A percentile compares a stretch with the other conserved stretches of the same genome.
Conservation (phyloP, 1,140 invertebrate genomes). For the Nasonia longicornis region DNA sequence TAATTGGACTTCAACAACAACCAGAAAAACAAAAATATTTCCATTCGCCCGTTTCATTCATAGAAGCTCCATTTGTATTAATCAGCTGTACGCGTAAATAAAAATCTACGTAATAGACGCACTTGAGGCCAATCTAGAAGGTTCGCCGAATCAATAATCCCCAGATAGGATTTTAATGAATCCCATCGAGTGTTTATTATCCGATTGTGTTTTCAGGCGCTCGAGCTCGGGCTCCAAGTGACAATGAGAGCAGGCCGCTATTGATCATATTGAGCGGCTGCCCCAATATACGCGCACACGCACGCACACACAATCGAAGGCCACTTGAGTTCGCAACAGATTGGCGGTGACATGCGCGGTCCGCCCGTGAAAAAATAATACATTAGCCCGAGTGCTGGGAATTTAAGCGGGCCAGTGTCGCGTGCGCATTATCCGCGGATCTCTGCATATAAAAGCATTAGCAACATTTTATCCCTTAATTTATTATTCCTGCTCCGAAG, state of each 20-base stretch:
- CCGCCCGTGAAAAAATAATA: constrained; percentile 49
- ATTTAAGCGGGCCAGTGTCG: not conserved
- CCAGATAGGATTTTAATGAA: constrained; percentile 14
- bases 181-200: constrained; percentile 31
- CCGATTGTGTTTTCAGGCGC: constrained; percentile 1
- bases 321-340: constrained; percentile 34
- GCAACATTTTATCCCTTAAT: constrained; percentile 67
- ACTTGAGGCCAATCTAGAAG: not conserved
- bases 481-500: constrained; percentile 64
- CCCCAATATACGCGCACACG: not conserved
- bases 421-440: constrained; percentile 52
- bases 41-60: not conserved
- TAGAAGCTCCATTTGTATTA: not conserved
- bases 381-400: constrained; percentile 41
- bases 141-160: not conserved
- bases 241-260: not conserved
- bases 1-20: no score
- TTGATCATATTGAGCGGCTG: constrained; percentile 2
- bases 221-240: not conserved
- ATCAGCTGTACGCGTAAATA: not conserved
- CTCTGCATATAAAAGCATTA: constrained; percentile 62
- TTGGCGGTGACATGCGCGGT: not conserved
- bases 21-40: not conserved
- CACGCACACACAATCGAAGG: constrained; percentile 27
- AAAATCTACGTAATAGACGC: not conserved